Evolutionary conservation across 2,888 invertebrate species (phyloP), one percentile per base, ranked within the genome.

Genomic region (Selenia dentaria): DNA sequence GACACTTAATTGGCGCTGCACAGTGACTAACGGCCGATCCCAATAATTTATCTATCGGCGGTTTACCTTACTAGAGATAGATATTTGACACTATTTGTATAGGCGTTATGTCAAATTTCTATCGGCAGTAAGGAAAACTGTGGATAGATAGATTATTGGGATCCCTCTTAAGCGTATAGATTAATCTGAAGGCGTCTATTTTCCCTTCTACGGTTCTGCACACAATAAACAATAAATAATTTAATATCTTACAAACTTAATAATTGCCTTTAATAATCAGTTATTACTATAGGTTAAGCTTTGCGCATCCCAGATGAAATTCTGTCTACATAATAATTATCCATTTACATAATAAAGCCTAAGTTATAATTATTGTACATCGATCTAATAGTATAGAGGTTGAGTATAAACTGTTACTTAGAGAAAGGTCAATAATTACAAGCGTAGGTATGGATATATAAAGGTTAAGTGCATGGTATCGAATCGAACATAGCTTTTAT

Each of bases 391-490:
- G 43, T 29, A 42, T 14, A 25, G 11, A 43, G 51, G 33, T 34
- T 41, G n/a, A 42, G 44, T 41, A 29, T 43, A 16, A 48, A 28
- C 28, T 32, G 45, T 35, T 40, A 26, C 41, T 25, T 33, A 43
- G 37, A 44, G 28, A 41, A 52, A 56, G 48, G 45, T 46, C 41
- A 45, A 45, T 51, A 36, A 41, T 33, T 41, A 39, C 26, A 27
- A 31, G 16, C 33, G 20, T 43, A n/a, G n/a, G n/a, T n/a, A 41
- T 34, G 31, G 31, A 35, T 38, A 37, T 14, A 6, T 29, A 43
- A 43, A 43, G 49, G 49, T 50, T 24, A 40, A 40, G 40, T 33
- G 33, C 25, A 39, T 49, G 39, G 39, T 9, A 13, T 14, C 18
- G 12, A 2, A 10, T 45, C n/a, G 12, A 39, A 39, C 25, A 45